Evolutionary conservation across 1,140 invertebrate genomes (phyloP), one percentile per base, ranked within the genome.

Genomic region (Tyrophagus putrescentiae): DNA sequence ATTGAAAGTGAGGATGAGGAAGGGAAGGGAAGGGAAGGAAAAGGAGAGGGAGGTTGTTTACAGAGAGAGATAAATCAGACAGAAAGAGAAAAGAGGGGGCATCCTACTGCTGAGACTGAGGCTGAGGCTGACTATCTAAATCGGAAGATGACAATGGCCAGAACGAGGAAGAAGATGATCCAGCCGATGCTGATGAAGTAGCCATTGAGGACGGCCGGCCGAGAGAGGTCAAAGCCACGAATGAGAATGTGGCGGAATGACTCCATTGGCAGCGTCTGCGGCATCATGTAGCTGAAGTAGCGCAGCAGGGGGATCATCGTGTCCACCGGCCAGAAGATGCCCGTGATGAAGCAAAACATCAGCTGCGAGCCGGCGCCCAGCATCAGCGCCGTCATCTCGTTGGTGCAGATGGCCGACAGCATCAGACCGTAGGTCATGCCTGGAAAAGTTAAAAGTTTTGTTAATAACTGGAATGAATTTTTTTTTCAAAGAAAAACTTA

Each of bases 281-380:
- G 92, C 42, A 95, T 76, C 65, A 84, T 80, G 50, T 84, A 80
- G 4, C 86, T 84, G 33, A 95, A 79, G 68, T 85, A 85, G 62
- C 83, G 78, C 2, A 95, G 73, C 45, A 84, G 76, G 41, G 78
- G 78, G 3, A 90, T 90, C 84, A 95, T 94, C 36, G 89, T 82
- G 77, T 93, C 85, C n/a, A 88, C 62, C 0, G 88, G 88, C 88
- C 88, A 94, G n/a, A 93, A 75, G 13, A 85, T 79, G 64, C 87
- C 87, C 9, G 57, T 59, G 4, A 59, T 59, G 36, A 59, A 59
- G 85, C 70, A 36, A 2, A 92, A 70, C 75, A 93, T 79, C 11
- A 95, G 80, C 68, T 90, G 88, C 3, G 85, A 87, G 2, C 90
- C 91, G 69, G 95, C 78, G 0, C 89, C 85, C 63, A 92, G 71